Evolutionary conservation across 2,113 vertebrate genomes (phyloP).

Genomic region (Hydrolagus affinis): DNA sequence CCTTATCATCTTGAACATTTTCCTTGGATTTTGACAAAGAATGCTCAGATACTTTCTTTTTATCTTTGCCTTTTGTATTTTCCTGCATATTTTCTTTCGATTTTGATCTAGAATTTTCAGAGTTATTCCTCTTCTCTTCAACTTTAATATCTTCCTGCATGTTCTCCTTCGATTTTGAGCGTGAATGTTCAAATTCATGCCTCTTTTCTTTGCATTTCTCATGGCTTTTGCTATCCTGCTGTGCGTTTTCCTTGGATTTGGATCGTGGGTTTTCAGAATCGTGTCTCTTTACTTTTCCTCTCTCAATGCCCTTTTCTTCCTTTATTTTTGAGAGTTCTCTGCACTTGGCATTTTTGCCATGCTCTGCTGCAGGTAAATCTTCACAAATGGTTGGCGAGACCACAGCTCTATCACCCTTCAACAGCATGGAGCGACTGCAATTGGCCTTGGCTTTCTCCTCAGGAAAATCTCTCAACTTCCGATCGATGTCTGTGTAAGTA

Average conservation of each 20-base stretch:
- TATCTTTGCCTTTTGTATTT: slow-evolving; percentile 8
- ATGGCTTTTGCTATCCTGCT: background rate
- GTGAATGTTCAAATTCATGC: background rate
- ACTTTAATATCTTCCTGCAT: background rate
- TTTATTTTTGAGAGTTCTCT: slow-evolving; percentile 5
- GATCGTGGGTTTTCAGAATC: background rate
- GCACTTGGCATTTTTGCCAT: background rate
- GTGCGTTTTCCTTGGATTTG: slow-evolving; percentile 1
- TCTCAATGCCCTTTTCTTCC: background rate
- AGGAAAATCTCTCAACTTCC: background rate
- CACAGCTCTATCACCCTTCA: background rate
- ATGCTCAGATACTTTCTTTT: background rate
- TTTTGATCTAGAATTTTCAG: slow-evolving; percentile 9
- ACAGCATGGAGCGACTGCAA: background rate
- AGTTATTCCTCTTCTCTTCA: slow-evolving; percentile 11
- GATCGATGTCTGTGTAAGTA: background rate
- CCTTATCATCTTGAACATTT: slow-evolving; percentile 5
- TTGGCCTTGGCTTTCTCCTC: background rate
- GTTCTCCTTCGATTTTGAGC: slow-evolving; percentile 5
- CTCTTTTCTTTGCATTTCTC: slow-evolving; percentile 26
- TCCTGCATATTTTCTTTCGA: slow-evolving; percentile 12
- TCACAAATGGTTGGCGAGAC: background rate
- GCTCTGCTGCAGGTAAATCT: background rate
- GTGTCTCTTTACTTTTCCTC: slow-evolving; percentile 9
- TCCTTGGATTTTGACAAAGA: background rate